Evolutionary conservation across 2,888 invertebrate genomes (phyloP).

Genomic region (Silvanus unidentatus): DNA sequence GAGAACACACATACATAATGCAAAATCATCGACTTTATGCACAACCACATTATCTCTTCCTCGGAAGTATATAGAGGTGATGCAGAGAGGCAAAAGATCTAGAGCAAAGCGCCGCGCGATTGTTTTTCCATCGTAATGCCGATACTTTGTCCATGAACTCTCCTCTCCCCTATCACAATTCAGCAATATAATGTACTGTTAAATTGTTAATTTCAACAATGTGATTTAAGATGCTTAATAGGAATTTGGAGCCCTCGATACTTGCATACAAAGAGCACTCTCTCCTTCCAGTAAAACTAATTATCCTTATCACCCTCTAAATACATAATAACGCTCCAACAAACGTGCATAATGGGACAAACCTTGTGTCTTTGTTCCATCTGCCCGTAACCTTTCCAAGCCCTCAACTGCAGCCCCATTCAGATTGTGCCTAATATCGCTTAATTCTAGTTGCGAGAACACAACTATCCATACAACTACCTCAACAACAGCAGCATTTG

Average conservation of each 20-base stretch:
- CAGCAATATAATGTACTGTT: constrained; percentile 25
- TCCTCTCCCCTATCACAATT: neutral
- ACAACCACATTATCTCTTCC: constrained; percentile 12
- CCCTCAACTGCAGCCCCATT: constrained; percentile 10
- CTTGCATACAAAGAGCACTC: constrained; percentile 26
- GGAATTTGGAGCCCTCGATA: constrained; percentile 28
- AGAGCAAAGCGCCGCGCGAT: neutral
- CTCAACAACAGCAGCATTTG: no score
- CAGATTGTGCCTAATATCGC: constrained; percentile 10
- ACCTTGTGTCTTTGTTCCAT: constrained; percentile 28
- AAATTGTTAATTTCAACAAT: constrained; percentile 31
- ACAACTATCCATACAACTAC: neutral
- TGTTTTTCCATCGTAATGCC: neutral
- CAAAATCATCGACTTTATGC: constrained; percentile 11
- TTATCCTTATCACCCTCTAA: constrained; percentile 32
- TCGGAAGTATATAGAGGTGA: no score
- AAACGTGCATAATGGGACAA: constrained; percentile 27
- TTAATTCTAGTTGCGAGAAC: constrained; percentile 8
- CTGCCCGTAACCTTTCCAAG: constrained; percentile 26
- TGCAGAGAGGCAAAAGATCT: constrained; percentile 1
- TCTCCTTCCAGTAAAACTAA: constrained; percentile 22
- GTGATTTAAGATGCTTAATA: constrained; percentile 29
- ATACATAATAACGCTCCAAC: constrained; percentile 31
- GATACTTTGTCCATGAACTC: neutral
- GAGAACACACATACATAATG: neutral